Evolutionary conservation across 2,113 vertebrate genomes (phyloP), one percentile per base, ranked within the genome.

Genomic region (Tragelaphus buxtoni): DNA sequence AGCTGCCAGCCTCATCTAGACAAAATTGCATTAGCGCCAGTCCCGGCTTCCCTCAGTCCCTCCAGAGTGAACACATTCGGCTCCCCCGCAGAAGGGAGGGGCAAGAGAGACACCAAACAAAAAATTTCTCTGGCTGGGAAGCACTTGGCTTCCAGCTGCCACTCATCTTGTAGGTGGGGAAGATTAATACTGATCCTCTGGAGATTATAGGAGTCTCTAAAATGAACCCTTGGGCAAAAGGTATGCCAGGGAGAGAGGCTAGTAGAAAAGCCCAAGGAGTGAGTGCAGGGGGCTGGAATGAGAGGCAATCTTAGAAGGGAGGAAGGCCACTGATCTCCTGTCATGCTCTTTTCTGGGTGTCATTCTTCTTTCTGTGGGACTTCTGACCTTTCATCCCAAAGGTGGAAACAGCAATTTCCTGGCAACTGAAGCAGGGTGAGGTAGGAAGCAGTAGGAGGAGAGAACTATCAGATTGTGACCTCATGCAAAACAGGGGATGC

Each of bases 11-110:
- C 96, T 83, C 95, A 74, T 96, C 90, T 63, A 88, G 47, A 77
- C 95, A 95, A 90, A 96, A 97, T 97, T 90, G n/a, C 96, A 94
- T 97, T 91, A 93, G 81, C 95, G 92, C 90, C 94, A 97, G 63
- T 61, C 56, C 72, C 2, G 61, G 94, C 91, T 97, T 97, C 95
- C 97, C 97, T 97, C 61, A 2, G 84, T 97, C 95, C 91, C 95
- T 97, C 85, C 80, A 87, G 98, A 94, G 90, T 35, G 76, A 96
- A 76, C 55, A 13, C 88, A 87, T 65, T 63, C 82, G 49, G 94
- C 96, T 97, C 95, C 96, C 65, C 96, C 18, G 63, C 96, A 95
- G 65, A 97, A 94, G 61, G 94, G 91, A 92, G 90, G 69, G 22
- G 63, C 74, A 49, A 49, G 91, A 93, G 82, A 74, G 63, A 51